These are phyloP conservation scores for Argyrosomus japonicus DNA, from an alignment of 2,113 vertebrate genomes.

Conservation along the genomic window DNA sequence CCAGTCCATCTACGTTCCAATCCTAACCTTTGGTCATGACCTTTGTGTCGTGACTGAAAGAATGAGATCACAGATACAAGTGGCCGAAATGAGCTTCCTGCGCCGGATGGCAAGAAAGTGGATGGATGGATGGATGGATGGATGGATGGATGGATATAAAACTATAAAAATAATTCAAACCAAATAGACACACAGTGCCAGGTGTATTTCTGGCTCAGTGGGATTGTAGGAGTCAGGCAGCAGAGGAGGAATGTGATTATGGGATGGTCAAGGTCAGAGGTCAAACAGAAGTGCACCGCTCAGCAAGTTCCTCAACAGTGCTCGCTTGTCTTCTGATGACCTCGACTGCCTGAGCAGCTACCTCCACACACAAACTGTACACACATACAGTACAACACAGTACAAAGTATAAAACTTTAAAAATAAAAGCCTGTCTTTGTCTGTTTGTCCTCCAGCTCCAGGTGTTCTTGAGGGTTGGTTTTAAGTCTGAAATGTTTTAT, in stretches of 20 bases:
- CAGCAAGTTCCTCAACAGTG: constrained; percentile 23
- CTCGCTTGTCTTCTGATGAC: constrained; percentile 16
- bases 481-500: background rate
- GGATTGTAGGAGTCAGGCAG: background rate
- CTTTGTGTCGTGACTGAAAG: no score
- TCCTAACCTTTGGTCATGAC: no score
- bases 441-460: background rate
- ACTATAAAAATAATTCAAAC: background rate
- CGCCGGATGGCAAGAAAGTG: no score
- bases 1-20: no score
- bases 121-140: no score
- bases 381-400: background rate
- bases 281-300: background rate
- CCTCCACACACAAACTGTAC: background rate
- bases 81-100: no score
- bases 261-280: constrained; percentile 11
- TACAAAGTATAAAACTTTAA: background rate
- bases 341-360: background rate
- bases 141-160: no score
- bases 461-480: background rate
- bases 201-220: background rate
- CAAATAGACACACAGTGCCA: background rate
- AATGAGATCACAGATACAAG: no score
- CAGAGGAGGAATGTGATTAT: constrained; percentile 8
- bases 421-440: background rate